These are phyloP conservation scores for Pygmarrhopalites habei DNA, from an alignment of 1,140 invertebrate genomes.

Conservation along the genomic window DNA sequence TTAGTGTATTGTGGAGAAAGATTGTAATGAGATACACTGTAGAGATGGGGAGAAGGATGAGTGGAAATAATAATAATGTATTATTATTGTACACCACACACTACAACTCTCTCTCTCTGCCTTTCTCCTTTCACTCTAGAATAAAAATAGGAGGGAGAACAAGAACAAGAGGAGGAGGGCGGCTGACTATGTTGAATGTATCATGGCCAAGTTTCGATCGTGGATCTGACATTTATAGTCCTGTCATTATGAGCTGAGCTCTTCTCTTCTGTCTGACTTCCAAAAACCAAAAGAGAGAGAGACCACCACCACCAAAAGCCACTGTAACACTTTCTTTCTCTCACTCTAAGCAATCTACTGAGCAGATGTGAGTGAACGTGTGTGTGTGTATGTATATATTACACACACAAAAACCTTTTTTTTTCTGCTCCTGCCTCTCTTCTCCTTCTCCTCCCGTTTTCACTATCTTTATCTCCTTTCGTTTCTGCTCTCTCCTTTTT, in stretches of 20 bases:
- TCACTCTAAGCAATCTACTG: neutral
- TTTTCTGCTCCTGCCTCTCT: neutral
- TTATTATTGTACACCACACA: neutral
- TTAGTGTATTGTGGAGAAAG: too few species aligned
- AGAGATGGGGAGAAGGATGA: neutral
- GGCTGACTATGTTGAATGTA: neutral
- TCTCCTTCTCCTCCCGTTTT: neutral
- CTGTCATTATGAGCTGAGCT: constrained; percentile 5
- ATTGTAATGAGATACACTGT: too few species aligned
- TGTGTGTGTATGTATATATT: too few species aligned
- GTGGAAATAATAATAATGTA: neutral
- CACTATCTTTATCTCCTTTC: neutral
- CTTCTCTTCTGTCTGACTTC: neutral
- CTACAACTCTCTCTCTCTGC: too few species aligned
- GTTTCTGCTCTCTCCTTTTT: neutral
- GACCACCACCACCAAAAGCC: too few species aligned
- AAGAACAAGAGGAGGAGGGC: neutral
- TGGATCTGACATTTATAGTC: constrained; percentile 14
- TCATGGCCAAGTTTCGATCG: constrained; percentile 14
- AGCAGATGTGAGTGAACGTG: too few species aligned
- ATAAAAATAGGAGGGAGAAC: too few species aligned
- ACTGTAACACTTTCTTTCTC: constrained; percentile 3
- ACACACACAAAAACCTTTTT: too few species aligned
- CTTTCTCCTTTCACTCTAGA: too few species aligned
- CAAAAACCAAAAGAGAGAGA: too few species aligned